Conservation (phyloP, 2,113 vertebrate species). For the Zapus hudsonius region DNA sequence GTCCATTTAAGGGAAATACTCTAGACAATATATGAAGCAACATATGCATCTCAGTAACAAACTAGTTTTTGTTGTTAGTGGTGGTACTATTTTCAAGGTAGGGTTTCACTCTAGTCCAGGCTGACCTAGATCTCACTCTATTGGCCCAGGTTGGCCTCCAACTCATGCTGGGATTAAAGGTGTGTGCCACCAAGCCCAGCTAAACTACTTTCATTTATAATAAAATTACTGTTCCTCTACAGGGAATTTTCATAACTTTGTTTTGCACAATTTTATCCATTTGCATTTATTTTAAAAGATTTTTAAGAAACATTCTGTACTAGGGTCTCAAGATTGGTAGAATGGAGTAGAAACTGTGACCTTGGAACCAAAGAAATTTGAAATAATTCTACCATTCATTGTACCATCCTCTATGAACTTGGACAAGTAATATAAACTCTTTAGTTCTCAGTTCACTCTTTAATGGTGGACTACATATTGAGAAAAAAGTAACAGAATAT, state of each 20-base stretch:
- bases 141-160: too few relatives aligned
- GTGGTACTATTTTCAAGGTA: too few relatives aligned
- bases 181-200: too few relatives aligned
- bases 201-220: not conserved
- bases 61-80: too few relatives aligned
- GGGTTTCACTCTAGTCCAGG: too few relatives aligned
- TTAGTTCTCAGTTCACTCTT: not conserved
- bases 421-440: not conserved
- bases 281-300: not conserved
- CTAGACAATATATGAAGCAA: not conserved
- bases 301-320: not conserved
- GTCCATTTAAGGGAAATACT: not conserved
- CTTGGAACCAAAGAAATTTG: not conserved
- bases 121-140: too few relatives aligned
- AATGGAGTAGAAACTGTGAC: not conserved
- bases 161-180: too few relatives aligned
- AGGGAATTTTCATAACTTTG: not conserved
- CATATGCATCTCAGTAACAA: not conserved
- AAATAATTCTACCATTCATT: not conserved
- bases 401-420: conserved; percentile 1
- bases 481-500: not conserved
- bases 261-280: not conserved
- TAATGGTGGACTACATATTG: too few relatives aligned
- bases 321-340: not conserved
- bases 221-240: not conserved